Evolutionary conservation across 2,888 invertebrate species (phyloP).

Genomic region (Lepidocyrtoides sp.): DNA sequence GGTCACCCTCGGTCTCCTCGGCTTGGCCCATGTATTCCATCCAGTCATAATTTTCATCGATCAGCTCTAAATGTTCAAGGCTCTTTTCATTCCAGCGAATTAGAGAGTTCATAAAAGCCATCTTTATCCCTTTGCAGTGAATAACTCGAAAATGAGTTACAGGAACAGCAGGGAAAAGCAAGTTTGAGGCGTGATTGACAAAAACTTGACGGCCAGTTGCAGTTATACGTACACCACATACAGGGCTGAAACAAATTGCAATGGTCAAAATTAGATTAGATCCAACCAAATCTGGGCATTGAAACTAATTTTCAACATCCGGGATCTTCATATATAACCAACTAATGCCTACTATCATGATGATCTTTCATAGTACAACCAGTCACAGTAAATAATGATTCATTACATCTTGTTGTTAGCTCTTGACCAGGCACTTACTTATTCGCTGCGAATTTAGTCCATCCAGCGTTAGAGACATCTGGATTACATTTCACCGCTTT

Average conservation of each 20-base stretch:
- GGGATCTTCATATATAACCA: too few relatives aligned
- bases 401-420: too few relatives aligned
- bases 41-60: conserved; percentile 84
- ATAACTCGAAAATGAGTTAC: conserved; percentile 84
- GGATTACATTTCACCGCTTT: conserved; percentile 80
- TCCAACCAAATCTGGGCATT: background rate
- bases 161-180: conserved; percentile 82
- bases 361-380: too few relatives aligned
- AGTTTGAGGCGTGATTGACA: conserved; percentile 82
- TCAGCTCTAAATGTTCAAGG: conserved; percentile 84
- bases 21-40: conserved; percentile 83
- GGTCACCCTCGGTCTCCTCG: conserved; percentile 79
- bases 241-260: conserved; percentile 74
- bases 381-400: too few relatives aligned
- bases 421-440: too few relatives aligned
- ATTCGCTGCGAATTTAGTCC: conserved; percentile 80
- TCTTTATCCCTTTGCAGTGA: conserved; percentile 83
- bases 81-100: conserved; percentile 83
- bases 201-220: conserved; percentile 80
- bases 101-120: conserved; percentile 83
- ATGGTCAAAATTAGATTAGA: too few relatives aligned
- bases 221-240: conserved; percentile 82
- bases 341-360: too few relatives aligned
- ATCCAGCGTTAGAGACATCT: conserved; percentile 82
- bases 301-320: too few relatives aligned